phyloP scores from a whole-genome alignment of 37 sponge, comb jelly and placozoan species.

The Eunapius fragilis region DNA sequence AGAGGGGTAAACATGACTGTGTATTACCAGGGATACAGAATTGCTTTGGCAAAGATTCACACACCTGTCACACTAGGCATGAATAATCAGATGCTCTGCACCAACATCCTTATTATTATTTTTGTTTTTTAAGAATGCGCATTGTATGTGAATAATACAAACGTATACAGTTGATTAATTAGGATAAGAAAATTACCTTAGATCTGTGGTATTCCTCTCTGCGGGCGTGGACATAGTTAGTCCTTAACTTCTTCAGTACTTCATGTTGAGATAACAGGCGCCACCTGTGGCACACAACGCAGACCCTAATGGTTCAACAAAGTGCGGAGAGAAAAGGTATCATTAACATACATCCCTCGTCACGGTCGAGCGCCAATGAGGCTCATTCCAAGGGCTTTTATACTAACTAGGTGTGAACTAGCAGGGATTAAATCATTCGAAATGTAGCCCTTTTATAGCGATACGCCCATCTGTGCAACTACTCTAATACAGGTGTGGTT shows the following conservation, averaged over 20 bases:
- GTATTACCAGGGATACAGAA: neutral
- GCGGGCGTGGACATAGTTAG: neutral
- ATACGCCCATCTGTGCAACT: too few species aligned
- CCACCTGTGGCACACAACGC: conserved; percentile 37
- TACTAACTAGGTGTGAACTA: neutral
- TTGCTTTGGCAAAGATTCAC: neutral
- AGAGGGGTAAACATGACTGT: neutral
- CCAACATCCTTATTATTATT: too few species aligned
- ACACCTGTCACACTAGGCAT: neutral
- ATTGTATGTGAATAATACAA: too few species aligned
- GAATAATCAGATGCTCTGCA: neutral
- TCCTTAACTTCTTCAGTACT: conserved; percentile 6
- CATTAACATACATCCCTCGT: neutral
- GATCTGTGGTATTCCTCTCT: conserved; percentile 23
- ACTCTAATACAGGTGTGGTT: too few species aligned
- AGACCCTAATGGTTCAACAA: conserved; percentile 35
- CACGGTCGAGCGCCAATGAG: neutral
- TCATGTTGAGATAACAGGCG: conserved; percentile 13
- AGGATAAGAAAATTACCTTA: conserved; percentile 12
- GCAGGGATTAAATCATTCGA: too few species aligned
- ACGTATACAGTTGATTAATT: too few species aligned
- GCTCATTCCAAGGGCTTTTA: too few species aligned
- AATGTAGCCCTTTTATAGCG: neutral
- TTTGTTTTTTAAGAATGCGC: too few species aligned
- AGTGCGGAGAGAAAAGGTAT: neutral